A percentile compares a stretch with the other conserved stretches of the same genome.
Conservation (phyloP, 1,140 invertebrate genomes). For the Brachionus calyciflorus region DNA sequence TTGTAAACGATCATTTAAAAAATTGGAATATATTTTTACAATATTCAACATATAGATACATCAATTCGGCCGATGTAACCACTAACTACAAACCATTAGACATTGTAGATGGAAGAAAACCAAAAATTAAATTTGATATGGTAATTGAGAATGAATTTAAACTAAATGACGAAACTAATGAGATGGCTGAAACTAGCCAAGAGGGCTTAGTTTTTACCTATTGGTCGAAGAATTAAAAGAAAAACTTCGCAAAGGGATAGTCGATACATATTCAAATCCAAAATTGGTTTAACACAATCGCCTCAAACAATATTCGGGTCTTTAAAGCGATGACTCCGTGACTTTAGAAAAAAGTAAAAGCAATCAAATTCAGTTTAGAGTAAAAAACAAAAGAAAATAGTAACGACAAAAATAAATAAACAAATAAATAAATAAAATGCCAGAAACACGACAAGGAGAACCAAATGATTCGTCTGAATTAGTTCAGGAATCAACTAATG, state of each 20-base stretch:
- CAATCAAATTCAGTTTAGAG: background rate
- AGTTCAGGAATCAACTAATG: background rate
- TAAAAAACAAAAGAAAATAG: background rate
- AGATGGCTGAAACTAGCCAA: background rate
- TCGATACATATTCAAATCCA: background rate
- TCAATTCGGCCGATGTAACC: background rate
- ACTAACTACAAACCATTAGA: background rate
- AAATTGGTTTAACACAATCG: background rate
- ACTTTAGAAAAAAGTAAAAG: background rate
- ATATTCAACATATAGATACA: background rate
- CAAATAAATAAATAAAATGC: too few relatives aligned
- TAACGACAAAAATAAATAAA: too few relatives aligned
- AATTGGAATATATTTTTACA: conserved; percentile 11
- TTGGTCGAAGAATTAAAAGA: background rate
- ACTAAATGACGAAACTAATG: background rate
- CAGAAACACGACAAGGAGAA: background rate
- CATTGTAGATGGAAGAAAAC: background rate
- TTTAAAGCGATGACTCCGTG: background rate
- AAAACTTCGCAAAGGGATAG: background rate
- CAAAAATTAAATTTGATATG: background rate
- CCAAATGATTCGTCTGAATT: background rate
- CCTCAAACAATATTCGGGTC: background rate
- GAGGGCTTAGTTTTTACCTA: background rate
- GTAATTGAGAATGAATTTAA: background rate
- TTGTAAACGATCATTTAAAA: conserved; percentile 12